Base-by-base conservation (phyloP, 2,888 invertebrate species). In the Pyrochroa serraticornis region DNA sequence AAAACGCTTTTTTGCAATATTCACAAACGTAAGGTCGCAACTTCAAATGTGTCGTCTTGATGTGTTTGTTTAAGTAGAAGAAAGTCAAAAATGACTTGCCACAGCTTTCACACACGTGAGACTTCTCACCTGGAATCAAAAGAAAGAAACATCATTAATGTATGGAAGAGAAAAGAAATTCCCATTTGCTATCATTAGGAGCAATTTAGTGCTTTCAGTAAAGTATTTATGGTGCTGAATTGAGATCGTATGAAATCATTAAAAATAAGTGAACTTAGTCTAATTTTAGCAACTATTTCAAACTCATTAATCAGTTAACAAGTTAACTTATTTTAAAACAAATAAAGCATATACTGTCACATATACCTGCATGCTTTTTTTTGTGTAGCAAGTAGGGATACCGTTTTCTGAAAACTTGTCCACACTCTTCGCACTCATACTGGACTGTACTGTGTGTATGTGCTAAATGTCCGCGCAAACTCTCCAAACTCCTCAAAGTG, bases 21-120 rank as follows among this genome's bases (percentile, higher is more conserved):
- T 70, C 64, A 42, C 74, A 75, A 13, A 66, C 58, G 43, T 70
- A 65, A 0, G 73, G 71, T 8, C 73, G 57, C 7, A 73, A 35
- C 58, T 74, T 72, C 62, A 69, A 63, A 52, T 75, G 74, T 8
- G 69, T 71, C 70, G 71, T 71, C 33, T 69, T 71, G 7, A 71
- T 70, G 51, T 75, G 74, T 13, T 67, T 70, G 22, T 64, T 71
- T 36, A 73, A 51, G 34, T 65, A 45, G 30, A 66, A 62, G 37
- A 48, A 45, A 8, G 72, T 69, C 9, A 68, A 67, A 43, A 72
- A 72, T 6, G 68, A 66, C 58, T 69, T 72, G 7, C 68, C 68
- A 37, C 73, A 73, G 6, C 42, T 57, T 22, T 72, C 72, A 41
- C 72, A 72, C 1, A 64, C 61, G 50, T 70, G 68, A 30, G 63